Evolutionary conservation across 2,797 vertebrate species (phyloP).

Genomic region (Psittacula echo): DNA sequence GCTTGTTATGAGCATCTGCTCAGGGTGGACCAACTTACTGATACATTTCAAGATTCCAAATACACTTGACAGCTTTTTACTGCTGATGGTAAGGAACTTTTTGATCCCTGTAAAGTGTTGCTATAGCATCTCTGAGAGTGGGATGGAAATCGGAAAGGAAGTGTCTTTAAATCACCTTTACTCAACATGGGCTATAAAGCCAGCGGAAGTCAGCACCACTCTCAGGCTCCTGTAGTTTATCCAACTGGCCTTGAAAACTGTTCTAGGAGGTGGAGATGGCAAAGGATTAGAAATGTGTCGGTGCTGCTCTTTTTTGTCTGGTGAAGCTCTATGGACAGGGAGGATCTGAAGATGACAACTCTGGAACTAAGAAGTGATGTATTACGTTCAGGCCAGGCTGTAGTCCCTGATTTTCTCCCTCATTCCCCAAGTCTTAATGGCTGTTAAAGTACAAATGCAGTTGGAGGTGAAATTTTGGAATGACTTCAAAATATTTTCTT

Average conservation of each 20-base stretch:
- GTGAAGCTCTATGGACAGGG: not conserved
- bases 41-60: not conserved
- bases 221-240: not conserved
- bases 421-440: not conserved
- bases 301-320: not conserved
- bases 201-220: not conserved
- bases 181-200: not conserved
- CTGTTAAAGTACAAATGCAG: not conserved
- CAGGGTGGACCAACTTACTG: not conserved
- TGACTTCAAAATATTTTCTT: not conserved
- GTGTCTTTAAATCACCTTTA: not conserved
- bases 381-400: not conserved
- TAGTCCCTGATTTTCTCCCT: not conserved
- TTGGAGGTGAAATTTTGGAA: not conserved
- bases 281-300: not conserved
- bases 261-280: not conserved
- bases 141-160: not conserved
- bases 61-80: not conserved
- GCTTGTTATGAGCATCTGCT: not conserved
- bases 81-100: not conserved
- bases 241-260: not conserved
- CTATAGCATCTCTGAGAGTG: not conserved
- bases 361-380: not conserved
- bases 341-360: not conserved
- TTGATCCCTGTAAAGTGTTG: not conserved